These are phyloP conservation scores for Nothura maculosa DNA, from an alignment of 2,797 vertebrate genomes.

Conservation along the genomic window DNA sequence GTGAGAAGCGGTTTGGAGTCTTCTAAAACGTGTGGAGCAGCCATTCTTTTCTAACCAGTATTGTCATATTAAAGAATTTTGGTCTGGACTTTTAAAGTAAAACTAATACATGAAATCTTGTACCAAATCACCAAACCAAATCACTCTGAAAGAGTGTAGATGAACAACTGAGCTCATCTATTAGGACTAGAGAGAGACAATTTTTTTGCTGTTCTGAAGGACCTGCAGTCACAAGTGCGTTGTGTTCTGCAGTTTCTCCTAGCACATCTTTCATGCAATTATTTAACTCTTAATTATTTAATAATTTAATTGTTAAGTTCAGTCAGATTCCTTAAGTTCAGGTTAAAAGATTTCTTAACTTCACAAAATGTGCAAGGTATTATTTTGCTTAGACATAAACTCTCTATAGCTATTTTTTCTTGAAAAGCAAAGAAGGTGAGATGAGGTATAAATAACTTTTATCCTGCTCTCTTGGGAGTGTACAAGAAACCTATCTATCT, in stretches of 20 bases:
- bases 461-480: background rate
- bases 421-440: background rate
- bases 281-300: background rate
- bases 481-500: background rate
- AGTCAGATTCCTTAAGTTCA: background rate
- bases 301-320: too few relatives aligned
- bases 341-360: too few relatives aligned
- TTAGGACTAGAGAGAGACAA: background rate
- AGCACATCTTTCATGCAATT: background rate
- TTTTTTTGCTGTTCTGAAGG: background rate
- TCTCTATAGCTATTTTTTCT: background rate
- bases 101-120: background rate
- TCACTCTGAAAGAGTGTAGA: background rate
- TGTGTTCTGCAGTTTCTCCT: background rate
- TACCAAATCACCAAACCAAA: background rate
- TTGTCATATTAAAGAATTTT: background rate
- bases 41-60: background rate
- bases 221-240: background rate
- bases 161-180: background rate
- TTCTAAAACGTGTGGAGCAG: background rate
- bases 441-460: background rate
- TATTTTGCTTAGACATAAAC: background rate
- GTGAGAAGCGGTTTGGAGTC: background rate
- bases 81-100: background rate
- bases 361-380: background rate